Conservation (phyloP, 2,113 vertebrate genomes). For the Otus sunia region DNA sequence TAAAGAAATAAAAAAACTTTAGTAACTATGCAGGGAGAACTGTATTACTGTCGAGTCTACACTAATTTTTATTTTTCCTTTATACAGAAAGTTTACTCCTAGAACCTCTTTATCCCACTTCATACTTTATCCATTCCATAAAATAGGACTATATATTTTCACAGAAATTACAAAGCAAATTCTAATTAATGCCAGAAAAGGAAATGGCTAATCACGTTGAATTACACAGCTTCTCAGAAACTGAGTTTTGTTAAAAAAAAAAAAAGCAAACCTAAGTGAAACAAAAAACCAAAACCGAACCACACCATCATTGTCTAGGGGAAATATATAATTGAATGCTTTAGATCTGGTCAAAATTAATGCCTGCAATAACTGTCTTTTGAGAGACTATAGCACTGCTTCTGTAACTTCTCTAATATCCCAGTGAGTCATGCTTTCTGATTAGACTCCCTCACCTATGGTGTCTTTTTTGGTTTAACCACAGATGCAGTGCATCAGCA, state of each 20-base stretch:
- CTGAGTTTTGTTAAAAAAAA: background rate
- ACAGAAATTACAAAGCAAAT: background rate
- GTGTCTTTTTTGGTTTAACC: background rate
- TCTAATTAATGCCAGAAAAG: background rate
- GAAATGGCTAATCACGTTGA: background rate
- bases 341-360: background rate
- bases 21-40: background rate
- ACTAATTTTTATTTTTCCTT: background rate
- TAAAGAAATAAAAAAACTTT: background rate
- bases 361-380: background rate
- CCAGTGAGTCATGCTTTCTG: background rate
- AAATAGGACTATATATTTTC: background rate
- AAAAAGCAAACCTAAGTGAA: background rate
- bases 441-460: background rate
- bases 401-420: background rate
- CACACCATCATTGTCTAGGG: background rate
- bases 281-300: background rate
- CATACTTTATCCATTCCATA: background rate
- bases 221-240: background rate
- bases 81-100: background rate
- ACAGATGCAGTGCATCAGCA: background rate
- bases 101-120: background rate
- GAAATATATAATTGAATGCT: background rate
- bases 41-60: background rate
- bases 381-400: background rate